Base-by-base conservation (phyloP, 2,797 vertebrate genomes). In the Petrocephalus schoutedeni region DNA sequence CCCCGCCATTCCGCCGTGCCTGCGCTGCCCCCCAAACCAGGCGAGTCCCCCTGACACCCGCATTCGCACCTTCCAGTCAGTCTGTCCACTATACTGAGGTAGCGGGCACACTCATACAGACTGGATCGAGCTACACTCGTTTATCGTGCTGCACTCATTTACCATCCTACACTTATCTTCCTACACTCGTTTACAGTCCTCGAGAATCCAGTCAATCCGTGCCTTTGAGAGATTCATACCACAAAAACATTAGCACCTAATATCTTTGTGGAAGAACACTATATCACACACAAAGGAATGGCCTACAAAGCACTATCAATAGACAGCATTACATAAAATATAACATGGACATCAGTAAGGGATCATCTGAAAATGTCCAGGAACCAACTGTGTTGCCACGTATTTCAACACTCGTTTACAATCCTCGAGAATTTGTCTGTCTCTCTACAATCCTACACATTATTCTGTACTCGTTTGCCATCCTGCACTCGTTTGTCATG, bases 11-110 rank as follows among this genome's bases (percentile, higher is more conserved):
- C 91, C 4, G 93, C 90, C 87, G 91, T 90, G 61, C 95, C 95
- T 0, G 92, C 90, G n/a, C 90, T 93, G 87, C 96, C 96, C 58
- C 95, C 95, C 16, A 96, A 96, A 92, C 95, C 96, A 94, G 95
- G 95, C 95, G 89, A 64, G 41, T 19, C 23, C 59, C 6, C 23
- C 83, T 14, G 1, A n/a, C 61, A 51, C 64, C 10, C 51, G n/a
- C 12, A 3, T 19, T 32, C 54, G 1, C 84, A 77, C 53, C 58
- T 86, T 12, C 57, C 9, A 5, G 23, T 51, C 32, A 67, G 36
- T 86, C 32, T 51, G 49, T 41, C 14, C 9, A 6, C 8, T 82
- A 51, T 51, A 45, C 19, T n/a, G 2, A 49, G 36, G 71, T 41
- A 77, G 3, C 36, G 8, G 41, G 45, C 16, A 12, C 71, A 45